Evolutionary conservation across 2,113 vertebrate species (phyloP).

Genomic region (Protobothrops mucrosquamatus): DNA sequence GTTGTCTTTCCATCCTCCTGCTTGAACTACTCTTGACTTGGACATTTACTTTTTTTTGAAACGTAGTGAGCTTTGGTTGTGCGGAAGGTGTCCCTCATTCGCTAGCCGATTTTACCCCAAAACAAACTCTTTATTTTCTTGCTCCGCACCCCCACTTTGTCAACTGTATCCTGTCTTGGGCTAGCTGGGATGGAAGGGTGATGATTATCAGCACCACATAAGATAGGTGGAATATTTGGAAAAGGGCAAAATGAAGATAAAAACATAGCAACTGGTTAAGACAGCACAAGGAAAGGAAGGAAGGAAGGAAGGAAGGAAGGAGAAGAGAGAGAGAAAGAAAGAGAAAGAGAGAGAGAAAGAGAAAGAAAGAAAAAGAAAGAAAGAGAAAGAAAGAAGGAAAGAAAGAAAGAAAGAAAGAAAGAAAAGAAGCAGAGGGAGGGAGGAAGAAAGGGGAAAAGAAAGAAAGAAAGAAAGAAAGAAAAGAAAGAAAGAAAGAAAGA

Average conservation of each 20-base stretch:
- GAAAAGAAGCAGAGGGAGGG: too few species aligned
- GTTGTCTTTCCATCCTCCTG: not conserved
- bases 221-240: conserved; percentile 63
- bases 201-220: conserved; percentile 56
- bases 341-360: too few species aligned
- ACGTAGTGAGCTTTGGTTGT: conserved; percentile 52
- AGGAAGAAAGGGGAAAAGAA: too few species aligned
- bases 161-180: conserved; percentile 52
- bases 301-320: not conserved
- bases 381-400: too few species aligned
- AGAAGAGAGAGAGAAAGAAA: too few species aligned
- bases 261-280: conserved; percentile 65
- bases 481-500: too few species aligned
- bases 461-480: too few species aligned
- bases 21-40: not conserved
- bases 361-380: too few species aligned
- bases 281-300: conserved; percentile 48
- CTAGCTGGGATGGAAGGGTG: conserved; percentile 51
- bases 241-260: conserved; percentile 62
- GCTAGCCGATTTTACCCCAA: conserved; percentile 46
- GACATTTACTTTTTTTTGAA: conserved; percentile 22
- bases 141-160: conserved; percentile 12
- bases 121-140: conserved; percentile 50
- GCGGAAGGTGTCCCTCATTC: conserved; percentile 54
- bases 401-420: too few species aligned